Base-by-base conservation (phyloP, 2,113 vertebrate genomes). In the Synodontis membranacea region DNA sequence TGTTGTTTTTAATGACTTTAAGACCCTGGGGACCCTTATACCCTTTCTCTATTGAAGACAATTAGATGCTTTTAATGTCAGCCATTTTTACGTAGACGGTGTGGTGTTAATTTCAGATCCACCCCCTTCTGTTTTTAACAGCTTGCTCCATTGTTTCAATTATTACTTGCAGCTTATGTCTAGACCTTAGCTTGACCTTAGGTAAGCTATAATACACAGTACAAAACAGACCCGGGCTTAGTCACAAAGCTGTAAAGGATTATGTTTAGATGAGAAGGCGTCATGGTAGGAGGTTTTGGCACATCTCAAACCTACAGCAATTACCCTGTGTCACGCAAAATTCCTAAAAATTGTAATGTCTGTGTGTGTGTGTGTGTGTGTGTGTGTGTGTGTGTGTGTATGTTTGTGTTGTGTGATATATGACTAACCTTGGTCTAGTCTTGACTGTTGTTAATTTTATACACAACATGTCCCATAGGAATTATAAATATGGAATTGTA, bases 181-280 rank as follows among this genome's bases (percentile, higher is more conserved):
- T 82, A 21, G 48, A 86, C 72, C 82, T 84, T 50, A 82, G 34
- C 50, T 70, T 46, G 72, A 76, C 70, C 70, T 68, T 66, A 23
- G 14, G 86, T 58, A 86, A 39, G 48, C 50, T 84, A 84, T 70
- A 88, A 90, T 68, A 85, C 68, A 68, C 17, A 75, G 15, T 50
- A 76, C 46, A 80, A 34, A 85, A 60, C 31, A 75, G 52, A 34
- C 28, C 37, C 66, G 80, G 83, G 80, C 0, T 82, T 60, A 34
- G 21, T 80, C 72, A 86, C 64, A 85, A 37, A 82, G 76, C 80
- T 72, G 56, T 81, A 76, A 80, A 42, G 79, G 89, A 92, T 91
- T 90, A 88, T 81, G 39, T 37, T 44, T 79, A 19, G 58, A 19
- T 52, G 23, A 28, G 21, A 75, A n/a, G 48, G 48, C 42, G 48